Evolutionary conservation across 1,140 invertebrate species (phyloP), one percentile per base, ranked within the genome.

Genomic region (roundworm (Caenorhabditis elegans)): DNA sequence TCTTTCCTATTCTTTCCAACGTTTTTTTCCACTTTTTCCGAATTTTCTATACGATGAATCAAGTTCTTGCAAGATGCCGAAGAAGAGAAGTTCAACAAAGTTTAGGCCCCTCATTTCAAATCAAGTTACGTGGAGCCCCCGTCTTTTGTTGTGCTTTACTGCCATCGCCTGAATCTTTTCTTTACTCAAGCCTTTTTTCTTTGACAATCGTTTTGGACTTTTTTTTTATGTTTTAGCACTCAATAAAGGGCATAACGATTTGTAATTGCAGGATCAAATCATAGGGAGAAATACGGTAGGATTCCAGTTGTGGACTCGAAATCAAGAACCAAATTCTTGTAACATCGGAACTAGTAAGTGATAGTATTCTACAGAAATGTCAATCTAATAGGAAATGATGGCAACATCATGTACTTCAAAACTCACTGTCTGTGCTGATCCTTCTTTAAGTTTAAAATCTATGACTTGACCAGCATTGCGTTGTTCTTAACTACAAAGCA

Each of bases 1-100:
- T 60, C 34, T 31, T 60, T 15, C 6, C 26, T 34, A 19, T 19
- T 49, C 47, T 49, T 49, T 19, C 53, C n/a, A 1, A 60, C 53
- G 10, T 28, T 34, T 60, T 53, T 60, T 60, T 31, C 53, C 34
- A 60, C 53, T 60, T n/a, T n/a, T 70, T 70, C 39, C 60, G 36
- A 70, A 34, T 39, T 70, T 70, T 70, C 60, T 70, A 70, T 70
- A 70, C 60, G 60, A 70, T 70, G 60, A 70, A 70, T 70, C 60
- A 70, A 70, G 60, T 70, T 70, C 22, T 26, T 70, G 31, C 60
- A 15, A 43, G 53, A 43, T 5, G 3, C 31, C 10, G 11, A 70
- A n/a, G n/a, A 39, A n/a, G 34, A 70, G 60, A 70, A 70, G 60
- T 70, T 70, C 60, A 70, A 70, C 60, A 34, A 70, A 70, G 60